phyloP scores from a whole-genome alignment of 2,113 vertebrate genomes.

The Paramormyrops kingsleyae region DNA sequence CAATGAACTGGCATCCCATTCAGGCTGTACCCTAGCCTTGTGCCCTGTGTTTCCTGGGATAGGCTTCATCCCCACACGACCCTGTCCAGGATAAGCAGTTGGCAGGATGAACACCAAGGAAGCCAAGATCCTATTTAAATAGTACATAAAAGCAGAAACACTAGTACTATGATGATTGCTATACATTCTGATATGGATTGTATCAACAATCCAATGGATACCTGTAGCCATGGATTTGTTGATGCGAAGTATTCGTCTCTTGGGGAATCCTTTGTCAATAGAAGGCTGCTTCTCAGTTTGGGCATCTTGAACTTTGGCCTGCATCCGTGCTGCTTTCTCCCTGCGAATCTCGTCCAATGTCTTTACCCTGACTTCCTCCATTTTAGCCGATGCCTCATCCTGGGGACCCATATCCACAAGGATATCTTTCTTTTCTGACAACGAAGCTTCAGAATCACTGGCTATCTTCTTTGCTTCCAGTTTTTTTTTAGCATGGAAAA shows the following conservation, averaged over 20 bases:
- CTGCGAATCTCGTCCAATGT: conserved; percentile 86
- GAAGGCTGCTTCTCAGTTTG: conserved; percentile 22
- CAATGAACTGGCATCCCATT: neutral
- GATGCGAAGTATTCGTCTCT: conserved; percentile 49
- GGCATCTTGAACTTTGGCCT: conserved; percentile 37
- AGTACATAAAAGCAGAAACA: neutral
- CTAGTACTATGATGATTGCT: neutral
- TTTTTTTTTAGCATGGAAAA: conserved; percentile 67
- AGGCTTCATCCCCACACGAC: neutral
- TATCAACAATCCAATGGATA: conserved; percentile 27
- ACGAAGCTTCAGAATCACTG: conserved; percentile 29
- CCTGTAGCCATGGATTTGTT: conserved; percentile 53
- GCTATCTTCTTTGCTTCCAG: conserved; percentile 51
- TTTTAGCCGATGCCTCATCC: neutral
- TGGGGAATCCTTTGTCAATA: conserved; percentile 29
- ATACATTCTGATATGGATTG: neutral
- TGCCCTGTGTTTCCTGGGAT: neutral
- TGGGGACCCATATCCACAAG: conserved; percentile 12
- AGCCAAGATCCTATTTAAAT: neutral
- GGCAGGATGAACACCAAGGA: neutral
- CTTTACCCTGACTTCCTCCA: conserved; percentile 68
- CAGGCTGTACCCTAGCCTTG: neutral
- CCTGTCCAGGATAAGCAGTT: conserved; percentile 4
- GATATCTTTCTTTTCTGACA: conserved; percentile 14
- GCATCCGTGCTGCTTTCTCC: conserved; percentile 76